Conservation (phyloP, 2,797 vertebrate species). For the Anableps anableps region DNA sequence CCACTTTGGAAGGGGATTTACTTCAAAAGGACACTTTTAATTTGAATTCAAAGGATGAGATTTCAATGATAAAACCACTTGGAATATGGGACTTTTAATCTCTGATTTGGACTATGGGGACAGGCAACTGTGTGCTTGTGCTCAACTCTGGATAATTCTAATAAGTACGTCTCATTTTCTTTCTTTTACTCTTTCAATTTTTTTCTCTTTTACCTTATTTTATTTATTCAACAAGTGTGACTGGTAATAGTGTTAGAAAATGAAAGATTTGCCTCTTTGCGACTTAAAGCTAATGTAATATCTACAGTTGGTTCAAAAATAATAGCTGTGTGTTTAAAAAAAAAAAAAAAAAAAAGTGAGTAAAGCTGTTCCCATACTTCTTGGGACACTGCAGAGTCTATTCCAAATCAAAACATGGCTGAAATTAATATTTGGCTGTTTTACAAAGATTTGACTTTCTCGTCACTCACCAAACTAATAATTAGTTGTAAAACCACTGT, state of each 20-base stretch:
- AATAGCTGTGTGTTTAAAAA: not conserved
- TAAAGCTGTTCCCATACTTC: not conserved
- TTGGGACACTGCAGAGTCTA: not conserved
- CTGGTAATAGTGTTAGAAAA: not conserved
- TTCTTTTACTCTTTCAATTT: slow-evolving; percentile 42
- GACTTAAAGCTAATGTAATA: not conserved
- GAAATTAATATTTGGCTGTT: not conserved
- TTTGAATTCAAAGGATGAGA: slow-evolving; percentile 63
- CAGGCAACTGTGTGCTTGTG: slow-evolving; percentile 64
- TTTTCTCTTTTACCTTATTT: slow-evolving; percentile 10
- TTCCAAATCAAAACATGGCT: not conserved
- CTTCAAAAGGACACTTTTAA: slow-evolving; percentile 34
- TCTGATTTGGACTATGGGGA: slow-evolving; percentile 73
- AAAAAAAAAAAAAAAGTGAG: not conserved
- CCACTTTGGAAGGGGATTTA: slow-evolving; percentile 34
- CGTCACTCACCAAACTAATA: not conserved
- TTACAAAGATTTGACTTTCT: not conserved
- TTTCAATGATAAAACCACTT: slow-evolving; percentile 72
- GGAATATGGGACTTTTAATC: slow-evolving; percentile 85
- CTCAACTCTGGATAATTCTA: slow-evolving; percentile 74
- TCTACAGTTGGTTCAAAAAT: not conserved
- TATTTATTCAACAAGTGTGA: slow-evolving; percentile 22
- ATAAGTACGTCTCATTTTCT: slow-evolving; percentile 81
- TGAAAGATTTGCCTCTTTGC: not conserved
- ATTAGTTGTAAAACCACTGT: not conserved